phyloP scores from a whole-genome alignment of 2,113 vertebrate genomes.

The Guaruba guarouba region DNA sequence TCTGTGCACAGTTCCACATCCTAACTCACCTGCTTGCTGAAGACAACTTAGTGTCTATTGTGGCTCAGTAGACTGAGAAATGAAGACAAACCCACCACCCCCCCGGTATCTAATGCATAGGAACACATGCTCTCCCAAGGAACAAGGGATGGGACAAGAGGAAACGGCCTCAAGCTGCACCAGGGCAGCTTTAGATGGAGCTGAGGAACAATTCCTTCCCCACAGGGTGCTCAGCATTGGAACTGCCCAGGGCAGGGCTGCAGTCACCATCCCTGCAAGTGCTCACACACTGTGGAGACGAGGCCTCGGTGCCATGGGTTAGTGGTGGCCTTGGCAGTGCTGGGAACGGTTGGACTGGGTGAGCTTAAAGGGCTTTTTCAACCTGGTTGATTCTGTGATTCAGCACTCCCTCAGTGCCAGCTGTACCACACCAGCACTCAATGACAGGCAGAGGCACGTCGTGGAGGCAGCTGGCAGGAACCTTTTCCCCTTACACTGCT shows the following conservation, averaged over 20 bases:
- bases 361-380: background rate
- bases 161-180: no score
- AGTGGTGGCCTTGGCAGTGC: background rate
- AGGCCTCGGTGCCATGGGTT: background rate
- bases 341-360: fast-evolving
- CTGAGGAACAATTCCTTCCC: no score
- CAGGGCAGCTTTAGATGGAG: no score
- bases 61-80: background rate
- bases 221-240: no score
- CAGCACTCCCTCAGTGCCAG: background rate
- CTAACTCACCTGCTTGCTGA: background rate
- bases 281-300: fast-evolving
- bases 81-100: fast-evolving
- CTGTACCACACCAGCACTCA: background rate
- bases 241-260: no score
- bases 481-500: fast-evolving
- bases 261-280: background rate
- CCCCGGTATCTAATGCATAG: fast-evolving
- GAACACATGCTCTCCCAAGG: background rate
- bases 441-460: background rate
- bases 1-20: background rate
- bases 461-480: background rate
- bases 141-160: no score
- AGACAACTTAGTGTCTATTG: background rate
- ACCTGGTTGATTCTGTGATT: background rate